Evolutionary conservation across 2,113 vertebrate species (phyloP), one percentile per base, ranked within the genome.

Genomic region (Eurystomus gularis): DNA sequence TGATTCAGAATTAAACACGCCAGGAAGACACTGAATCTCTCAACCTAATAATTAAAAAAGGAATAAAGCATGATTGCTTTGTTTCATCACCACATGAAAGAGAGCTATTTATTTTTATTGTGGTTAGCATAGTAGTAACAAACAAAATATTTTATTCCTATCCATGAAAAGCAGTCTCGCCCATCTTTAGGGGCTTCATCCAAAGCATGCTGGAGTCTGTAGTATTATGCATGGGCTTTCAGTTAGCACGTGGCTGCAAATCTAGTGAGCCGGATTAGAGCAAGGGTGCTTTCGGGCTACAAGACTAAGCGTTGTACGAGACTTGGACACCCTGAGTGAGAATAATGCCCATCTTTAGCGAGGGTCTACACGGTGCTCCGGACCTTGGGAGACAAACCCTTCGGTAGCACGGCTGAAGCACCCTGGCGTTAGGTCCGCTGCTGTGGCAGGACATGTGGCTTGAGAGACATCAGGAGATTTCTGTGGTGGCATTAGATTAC

Each of bases 1-100:
- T 72, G 90, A 96, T 90, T 92, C 93, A 93, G 51, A 88, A 70
- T 87, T 94, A 86, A 96, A 89, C 77, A 77, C 68, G 46, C 88
- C 73, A 69, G 86, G 78, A 96, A 86, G 95, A 90, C 66, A 92
- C 65, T 42, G 51, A 81, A 79, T 76, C 87, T 93, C 91, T 87
- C 94, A 95, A 81, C 83, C 86, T 90, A 92, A 52, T 93, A 92
- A 97, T 96, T 91, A 90, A 42, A 92, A 76, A 77, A 87, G 48
- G 60, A 87, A 62, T 94, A 88, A 19, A 49, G 65, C 54, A 61
- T 82, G 78, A 66, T 35, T 68, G 66, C 51, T 91, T 94, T 95
- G 78, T 92, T 82, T 72, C 73, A 46, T 91, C 80, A 64, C 96
- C 96, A 95, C 93, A 96, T 96, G 82, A 96, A 95, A 96, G 94